Percentiles rank a stretch among this genome's conserved stretches.
phyloP scores from a whole-genome alignment of 2,797 vertebrate genomes.

The Geotrypetes seraphini region DNA sequence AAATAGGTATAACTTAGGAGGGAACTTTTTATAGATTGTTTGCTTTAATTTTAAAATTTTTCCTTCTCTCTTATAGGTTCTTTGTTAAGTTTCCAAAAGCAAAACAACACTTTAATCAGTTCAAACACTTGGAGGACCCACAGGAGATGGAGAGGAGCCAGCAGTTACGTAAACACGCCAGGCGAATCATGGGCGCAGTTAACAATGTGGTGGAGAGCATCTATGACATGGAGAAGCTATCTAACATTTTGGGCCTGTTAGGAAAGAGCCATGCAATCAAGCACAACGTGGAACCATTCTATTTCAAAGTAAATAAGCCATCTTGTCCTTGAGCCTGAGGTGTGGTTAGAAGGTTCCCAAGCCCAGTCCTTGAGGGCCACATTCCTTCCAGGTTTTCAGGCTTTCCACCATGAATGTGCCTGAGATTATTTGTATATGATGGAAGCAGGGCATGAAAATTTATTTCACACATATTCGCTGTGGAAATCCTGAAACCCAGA shows the following conservation, averaged over 20 bases:
- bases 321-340: too few relatives aligned
- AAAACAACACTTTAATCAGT: constrained; percentile 97
- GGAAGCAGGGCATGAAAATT: too few relatives aligned
- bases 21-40: too few relatives aligned
- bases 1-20: too few relatives aligned
- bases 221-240: constrained; percentile 82
- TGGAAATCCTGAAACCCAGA: too few relatives aligned
- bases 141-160: constrained; percentile 86
- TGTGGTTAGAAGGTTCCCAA: too few relatives aligned
- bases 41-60: background rate
- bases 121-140: constrained; percentile 84
- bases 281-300: constrained; percentile 93
- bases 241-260: constrained; percentile 78
- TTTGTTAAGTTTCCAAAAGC: constrained; percentile 91
- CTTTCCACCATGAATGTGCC: too few relatives aligned
- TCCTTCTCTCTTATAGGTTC: constrained; percentile 57
- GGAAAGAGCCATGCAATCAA: constrained; percentile 92
- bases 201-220: constrained; percentile 91
- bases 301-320: constrained; percentile 87
- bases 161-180: constrained; percentile 82
- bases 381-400: too few relatives aligned
- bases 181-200: constrained; percentile 87
- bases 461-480: too few relatives aligned
- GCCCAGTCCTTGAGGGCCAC: too few relatives aligned
- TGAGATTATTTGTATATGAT: too few relatives aligned